These are phyloP conservation scores for Diachasmimorpha longicaudata DNA, from an alignment of 1,140 invertebrate species.

Conservation along the genomic window DNA sequence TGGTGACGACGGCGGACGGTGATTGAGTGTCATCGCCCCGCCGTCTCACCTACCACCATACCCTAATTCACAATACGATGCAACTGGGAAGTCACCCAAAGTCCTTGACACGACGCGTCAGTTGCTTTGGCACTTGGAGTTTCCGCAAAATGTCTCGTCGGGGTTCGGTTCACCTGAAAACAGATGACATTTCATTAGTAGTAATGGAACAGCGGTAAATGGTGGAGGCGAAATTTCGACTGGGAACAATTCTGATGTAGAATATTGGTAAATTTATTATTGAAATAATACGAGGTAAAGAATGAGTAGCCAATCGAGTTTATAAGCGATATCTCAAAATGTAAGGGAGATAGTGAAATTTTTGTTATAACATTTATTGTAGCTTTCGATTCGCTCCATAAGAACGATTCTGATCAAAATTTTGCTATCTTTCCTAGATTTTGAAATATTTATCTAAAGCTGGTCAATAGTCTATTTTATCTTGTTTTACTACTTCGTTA, in stretches of 20 bases:
- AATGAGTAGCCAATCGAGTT: no score
- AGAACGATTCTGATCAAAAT: no score
- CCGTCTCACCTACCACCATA: conserved; percentile 52
- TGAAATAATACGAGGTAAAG: no score
- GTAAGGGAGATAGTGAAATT: no score
- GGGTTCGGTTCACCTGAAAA: not conserved
- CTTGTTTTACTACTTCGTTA: no score
- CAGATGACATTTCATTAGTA: conserved; percentile 1
- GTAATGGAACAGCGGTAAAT: not conserved
- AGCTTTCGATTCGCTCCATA: no score
- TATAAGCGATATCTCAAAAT: no score
- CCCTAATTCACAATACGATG: conserved; percentile 37
- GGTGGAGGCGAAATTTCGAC: not conserved
- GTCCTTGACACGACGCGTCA: not conserved
- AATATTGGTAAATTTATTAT: no score
- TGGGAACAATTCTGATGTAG: not conserved
- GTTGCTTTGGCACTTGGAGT: not conserved
- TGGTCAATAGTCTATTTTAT: no score
- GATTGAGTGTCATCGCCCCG: conserved; percentile 57
- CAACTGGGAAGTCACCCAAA: conserved; percentile 7
- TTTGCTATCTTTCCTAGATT: no score
- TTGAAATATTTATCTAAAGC: no score
- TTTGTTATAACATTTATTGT: no score
- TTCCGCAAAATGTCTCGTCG: not conserved
- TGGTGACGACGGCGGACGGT: conserved; percentile 44